Evolutionary conservation across 2,888 invertebrate species (phyloP).

Genomic region (Hirtodrosophila duncani): DNA sequence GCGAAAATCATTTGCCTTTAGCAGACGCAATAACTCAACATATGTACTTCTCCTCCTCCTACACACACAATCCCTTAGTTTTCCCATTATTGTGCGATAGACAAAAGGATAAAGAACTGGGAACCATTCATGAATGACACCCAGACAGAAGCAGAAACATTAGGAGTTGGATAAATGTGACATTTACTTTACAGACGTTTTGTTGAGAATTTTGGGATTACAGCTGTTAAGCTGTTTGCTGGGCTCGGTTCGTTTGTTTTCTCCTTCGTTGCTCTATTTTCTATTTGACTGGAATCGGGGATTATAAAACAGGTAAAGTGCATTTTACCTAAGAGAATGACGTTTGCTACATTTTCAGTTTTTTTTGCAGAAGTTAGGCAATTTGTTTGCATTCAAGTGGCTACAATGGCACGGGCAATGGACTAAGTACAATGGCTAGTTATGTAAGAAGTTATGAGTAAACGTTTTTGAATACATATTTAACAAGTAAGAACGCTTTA

Average conservation of each 20-base stretch:
- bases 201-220: constrained; percentile 62
- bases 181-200: constrained; percentile 51
- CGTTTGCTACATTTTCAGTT: constrained; percentile 31
- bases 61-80: constrained; percentile 35
- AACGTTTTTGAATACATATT: constrained; percentile 18
- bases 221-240: constrained; percentile 64
- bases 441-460: constrained; percentile 57
- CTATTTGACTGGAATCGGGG: constrained; percentile 29
- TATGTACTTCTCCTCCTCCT: constrained; percentile 1
- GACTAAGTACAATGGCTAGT: constrained; percentile 31
- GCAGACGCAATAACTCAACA: constrained; percentile 28
- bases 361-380: constrained; percentile 54
- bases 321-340: constrained; percentile 30
- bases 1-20: constrained; percentile 55
- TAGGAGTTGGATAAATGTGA: constrained; percentile 10
- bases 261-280: constrained; percentile 57
- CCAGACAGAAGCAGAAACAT: constrained; percentile 11
- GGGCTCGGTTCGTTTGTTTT: constrained; percentile 39
- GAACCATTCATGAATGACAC: constrained; percentile 45
- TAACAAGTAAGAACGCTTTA: no score
- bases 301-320: constrained; percentile 46
- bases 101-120: constrained; percentile 52
- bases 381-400: constrained; percentile 39
- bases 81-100: constrained; percentile 64
- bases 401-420: constrained; percentile 28